Base-by-base conservation (phyloP, 2,888 invertebrate species). In the Mimachlamys varia region DNA sequence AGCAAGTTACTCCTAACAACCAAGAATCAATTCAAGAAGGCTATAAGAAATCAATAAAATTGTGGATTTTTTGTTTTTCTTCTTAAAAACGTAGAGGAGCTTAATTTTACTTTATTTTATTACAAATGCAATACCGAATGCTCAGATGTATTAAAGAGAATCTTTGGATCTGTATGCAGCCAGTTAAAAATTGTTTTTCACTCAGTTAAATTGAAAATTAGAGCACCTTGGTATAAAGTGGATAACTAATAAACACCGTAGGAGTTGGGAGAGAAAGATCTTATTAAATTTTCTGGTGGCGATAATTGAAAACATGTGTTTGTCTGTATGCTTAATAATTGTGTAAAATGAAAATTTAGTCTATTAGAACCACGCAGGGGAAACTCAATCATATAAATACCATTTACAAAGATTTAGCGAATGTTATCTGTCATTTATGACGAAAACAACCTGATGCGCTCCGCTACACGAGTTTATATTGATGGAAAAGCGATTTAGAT, bases 381-480 rank as follows among this genome's bases (percentile, higher is more conserved):
- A 76, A 76, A 27, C 76, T 76, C 12, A 12, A 76, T 76, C 76
- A 76, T 27, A 76, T 33, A 76, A 27, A 76, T 76, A 76, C 76
- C 76, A 27, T 27, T 76, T 76, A 76, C 33, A 76, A 44, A 33
- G 76, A 27, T 76, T 76, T 76, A 76, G 76, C 33, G 27, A 76
- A 76, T 33, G 33, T 76, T 22, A 76, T 27, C 76, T 33, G 76
- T 33, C 76, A 12, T 76, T 76, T 76, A 76, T 27, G 33, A 76
- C 76, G 12, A 76, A 58, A 33, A 76, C 76, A 76, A 76, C 76
- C 76, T 76, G 76, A 76, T 76, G 76, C 76, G 76, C 76, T 76
- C 76, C 7, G 33, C 76, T 76, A 27, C 76, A 33, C 27, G 33
- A 76, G 76, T 27, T 1, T 33, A 19, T 76, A 27, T 76, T 76